These are phyloP conservation scores for Brachypodius melanocephalos DNA, from an alignment of 2,113 vertebrate species.

Conservation along the genomic window DNA sequence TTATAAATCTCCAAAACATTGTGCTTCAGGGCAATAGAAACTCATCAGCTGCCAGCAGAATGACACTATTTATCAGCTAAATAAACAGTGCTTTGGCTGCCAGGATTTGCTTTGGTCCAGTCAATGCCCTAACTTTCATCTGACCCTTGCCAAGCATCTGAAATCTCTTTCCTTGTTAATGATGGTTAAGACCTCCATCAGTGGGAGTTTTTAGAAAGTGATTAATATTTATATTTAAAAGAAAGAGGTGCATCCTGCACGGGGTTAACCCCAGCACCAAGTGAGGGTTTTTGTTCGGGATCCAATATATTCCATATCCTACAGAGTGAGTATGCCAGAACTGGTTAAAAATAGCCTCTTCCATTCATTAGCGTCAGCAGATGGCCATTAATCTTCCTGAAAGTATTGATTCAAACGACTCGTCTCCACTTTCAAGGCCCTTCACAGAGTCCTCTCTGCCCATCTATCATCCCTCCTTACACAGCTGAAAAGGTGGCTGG, in stretches of 20 bases:
- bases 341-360: constrained; percentile 53
- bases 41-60: neutral
- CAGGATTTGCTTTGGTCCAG: neutral
- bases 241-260: neutral
- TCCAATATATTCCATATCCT: neutral
- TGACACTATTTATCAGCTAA: neutral
- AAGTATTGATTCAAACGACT: constrained; percentile 62
- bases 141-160: neutral
- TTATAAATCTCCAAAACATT: neutral
- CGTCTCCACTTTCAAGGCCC: constrained; percentile 45
- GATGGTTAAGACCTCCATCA: neutral
- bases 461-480: constrained; percentile 59
- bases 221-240: constrained; percentile 28
- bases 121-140: neutral
- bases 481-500: constrained; percentile 8
- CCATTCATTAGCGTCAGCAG: constrained; percentile 66
- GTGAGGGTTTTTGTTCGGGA: neutral
- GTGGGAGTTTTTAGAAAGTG: neutral
- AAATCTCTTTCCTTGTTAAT: neutral
- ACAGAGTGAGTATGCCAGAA: constrained; percentile 34
- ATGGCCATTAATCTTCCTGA: constrained; percentile 67
- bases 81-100: neutral
- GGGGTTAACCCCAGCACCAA: constrained; percentile 14
- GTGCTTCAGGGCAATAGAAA: neutral
- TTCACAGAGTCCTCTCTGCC: constrained; percentile 38